Evolutionary conservation across 2,888 invertebrate species (phyloP).

Genomic region (Drosophila kanekoi): DNA sequence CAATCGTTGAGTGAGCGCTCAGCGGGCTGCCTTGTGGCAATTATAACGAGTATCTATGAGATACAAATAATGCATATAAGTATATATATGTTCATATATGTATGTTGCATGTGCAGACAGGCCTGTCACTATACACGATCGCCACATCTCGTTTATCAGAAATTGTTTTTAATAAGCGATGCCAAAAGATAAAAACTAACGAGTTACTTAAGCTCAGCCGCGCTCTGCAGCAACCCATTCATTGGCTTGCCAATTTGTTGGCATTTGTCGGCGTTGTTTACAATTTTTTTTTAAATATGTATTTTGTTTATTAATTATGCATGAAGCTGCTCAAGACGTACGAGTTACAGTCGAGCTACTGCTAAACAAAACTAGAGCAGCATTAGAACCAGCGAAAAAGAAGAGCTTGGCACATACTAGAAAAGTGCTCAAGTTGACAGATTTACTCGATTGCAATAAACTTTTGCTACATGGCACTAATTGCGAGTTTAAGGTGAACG

Average conservation of each 20-base stretch:
- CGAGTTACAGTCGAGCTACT: constrained; percentile 8
- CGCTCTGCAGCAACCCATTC: constrained; percentile 12
- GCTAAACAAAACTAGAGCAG: constrained; percentile 62
- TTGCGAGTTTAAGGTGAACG: constrained; percentile 4
- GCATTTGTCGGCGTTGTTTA: constrained; percentile 61
- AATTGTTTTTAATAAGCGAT: constrained; percentile 79
- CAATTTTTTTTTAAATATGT: constrained; percentile 4
- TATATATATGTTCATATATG: constrained; percentile 16
- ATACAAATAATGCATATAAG: constrained; percentile 31
- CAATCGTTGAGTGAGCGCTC: constrained; percentile 26
- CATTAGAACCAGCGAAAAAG: not conserved
- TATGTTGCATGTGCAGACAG: constrained; percentile 50
- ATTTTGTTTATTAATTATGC: constrained; percentile 71
- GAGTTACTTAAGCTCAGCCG: constrained; percentile 67
- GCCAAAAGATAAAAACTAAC: constrained; percentile 75
- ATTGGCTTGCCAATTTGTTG: constrained; percentile 68
- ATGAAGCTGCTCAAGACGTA: constrained; percentile 32
- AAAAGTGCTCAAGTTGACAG: constrained; percentile 1
- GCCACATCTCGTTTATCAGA: constrained; percentile 74
- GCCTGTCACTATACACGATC: constrained; percentile 56
- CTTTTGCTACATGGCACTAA: not conserved
- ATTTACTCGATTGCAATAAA: not conserved
- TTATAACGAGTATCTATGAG: constrained; percentile 56
- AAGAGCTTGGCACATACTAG: not conserved
- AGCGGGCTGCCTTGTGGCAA: constrained; percentile 65